Evolutionary conservation across 2,797 vertebrate species (phyloP).

Genomic region (Lepus townsendii): DNA sequence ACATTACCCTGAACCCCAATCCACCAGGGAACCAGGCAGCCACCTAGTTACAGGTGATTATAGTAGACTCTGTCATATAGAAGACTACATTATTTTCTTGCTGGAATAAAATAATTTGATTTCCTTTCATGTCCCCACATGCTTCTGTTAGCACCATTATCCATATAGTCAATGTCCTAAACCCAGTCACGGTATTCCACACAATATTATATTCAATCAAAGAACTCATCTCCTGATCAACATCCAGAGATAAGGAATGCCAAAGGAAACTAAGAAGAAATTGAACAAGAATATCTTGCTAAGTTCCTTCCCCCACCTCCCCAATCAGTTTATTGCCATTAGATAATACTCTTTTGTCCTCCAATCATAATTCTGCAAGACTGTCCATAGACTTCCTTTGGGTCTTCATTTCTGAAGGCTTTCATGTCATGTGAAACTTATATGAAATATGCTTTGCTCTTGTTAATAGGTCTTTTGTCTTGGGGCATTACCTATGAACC

Average conservation of each 20-base stretch:
- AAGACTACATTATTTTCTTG: neutral
- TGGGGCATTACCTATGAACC: neutral
- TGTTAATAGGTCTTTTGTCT: neutral
- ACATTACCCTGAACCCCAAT: neutral
- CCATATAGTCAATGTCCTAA: neutral
- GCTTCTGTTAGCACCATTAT: neutral
- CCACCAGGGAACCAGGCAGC: neutral
- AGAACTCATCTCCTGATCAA: neutral
- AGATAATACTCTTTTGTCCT: neutral
- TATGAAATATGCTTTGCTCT: neutral
- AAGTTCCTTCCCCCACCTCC: neutral
- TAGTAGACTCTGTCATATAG: neutral
- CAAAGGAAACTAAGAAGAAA: neutral
- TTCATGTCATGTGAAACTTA: neutral
- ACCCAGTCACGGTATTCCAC: neutral
- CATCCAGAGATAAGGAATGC: neutral
- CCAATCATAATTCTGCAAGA: neutral
- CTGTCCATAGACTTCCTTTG: neutral
- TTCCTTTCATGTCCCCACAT: neutral
- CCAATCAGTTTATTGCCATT: neutral
- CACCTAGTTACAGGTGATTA: neutral
- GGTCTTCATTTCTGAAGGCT: neutral
- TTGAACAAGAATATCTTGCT: neutral
- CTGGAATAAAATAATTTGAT: slow-evolving; percentile 31
- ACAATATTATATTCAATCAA: neutral